Percentiles rank a stretch among this genome's conserved stretches.
Conservation (phyloP, 2,888 invertebrate genomes). For the Ectemnius lituratus region DNA sequence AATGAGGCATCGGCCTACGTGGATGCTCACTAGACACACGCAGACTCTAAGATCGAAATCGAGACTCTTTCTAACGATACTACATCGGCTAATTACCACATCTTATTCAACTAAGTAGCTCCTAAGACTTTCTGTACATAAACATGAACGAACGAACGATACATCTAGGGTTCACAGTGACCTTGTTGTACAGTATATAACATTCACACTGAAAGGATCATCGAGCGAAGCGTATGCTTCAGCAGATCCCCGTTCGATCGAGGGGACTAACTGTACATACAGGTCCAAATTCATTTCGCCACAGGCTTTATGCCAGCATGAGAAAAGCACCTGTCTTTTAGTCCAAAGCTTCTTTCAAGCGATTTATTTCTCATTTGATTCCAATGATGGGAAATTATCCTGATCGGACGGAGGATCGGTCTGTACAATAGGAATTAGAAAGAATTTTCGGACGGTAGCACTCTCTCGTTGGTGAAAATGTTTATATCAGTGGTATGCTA, state of each 20-base stretch:
- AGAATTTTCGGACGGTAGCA: no score
- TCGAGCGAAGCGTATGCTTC: constrained; percentile 3
- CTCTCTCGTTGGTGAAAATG: no score
- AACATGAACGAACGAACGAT: not conserved
- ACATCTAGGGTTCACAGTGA: not conserved
- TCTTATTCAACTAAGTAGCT: not conserved
- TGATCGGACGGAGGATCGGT: no score
- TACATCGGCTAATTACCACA: not conserved
- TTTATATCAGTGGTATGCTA: not conserved
- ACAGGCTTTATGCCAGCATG: not conserved
- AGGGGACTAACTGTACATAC: constrained; percentile 5
- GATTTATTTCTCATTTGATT: not conserved
- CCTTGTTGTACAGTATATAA: constrained; percentile 28
- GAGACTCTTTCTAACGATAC: not conserved
- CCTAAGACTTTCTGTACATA: constrained; percentile 20
- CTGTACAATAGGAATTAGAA: no score
- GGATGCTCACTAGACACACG: no score
- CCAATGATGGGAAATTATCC: no score
- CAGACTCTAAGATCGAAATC: not conserved
- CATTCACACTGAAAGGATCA: constrained; percentile 16
- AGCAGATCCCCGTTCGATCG: constrained; percentile 14
- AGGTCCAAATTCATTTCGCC: not conserved
- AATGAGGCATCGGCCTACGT: no score
- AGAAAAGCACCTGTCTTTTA: no score
- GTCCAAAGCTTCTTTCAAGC: not conserved